Percentiles rank a stretch among this genome's conserved stretches.
Evolutionary conservation across 1,140 invertebrate species (phyloP).

Genomic region (Caerostris extrusa): DNA sequence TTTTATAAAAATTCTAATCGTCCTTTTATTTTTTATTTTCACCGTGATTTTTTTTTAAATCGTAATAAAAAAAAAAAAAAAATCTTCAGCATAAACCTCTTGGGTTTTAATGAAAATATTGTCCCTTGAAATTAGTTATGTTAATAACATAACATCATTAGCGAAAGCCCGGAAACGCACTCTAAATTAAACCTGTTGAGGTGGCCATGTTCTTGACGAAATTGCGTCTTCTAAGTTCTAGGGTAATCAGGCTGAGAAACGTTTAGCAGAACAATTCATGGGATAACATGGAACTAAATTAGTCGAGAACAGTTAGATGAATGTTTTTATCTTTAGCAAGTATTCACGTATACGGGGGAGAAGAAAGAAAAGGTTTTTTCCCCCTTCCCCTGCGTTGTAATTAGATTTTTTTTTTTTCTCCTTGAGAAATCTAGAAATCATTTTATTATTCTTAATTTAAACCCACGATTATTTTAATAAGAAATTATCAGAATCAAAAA

Average conservation of each 20-base stretch:
- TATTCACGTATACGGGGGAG: neutral
- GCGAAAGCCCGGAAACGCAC: neutral
- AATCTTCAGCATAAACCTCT: neutral
- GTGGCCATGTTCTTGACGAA: neutral
- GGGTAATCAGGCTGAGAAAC: neutral
- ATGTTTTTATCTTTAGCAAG: neutral
- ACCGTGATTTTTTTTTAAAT: too few species aligned
- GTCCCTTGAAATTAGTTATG: neutral
- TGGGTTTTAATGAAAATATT: neutral
- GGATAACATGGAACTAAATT: neutral
- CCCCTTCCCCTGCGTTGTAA: neutral
- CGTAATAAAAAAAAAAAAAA: neutral
- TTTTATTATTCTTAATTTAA: too few species aligned
- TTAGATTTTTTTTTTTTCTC: neutral
- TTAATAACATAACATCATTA: constrained; percentile 28
- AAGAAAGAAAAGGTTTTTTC: neutral
- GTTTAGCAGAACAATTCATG: neutral
- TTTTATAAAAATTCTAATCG: too few species aligned
- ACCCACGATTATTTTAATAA: too few species aligned
- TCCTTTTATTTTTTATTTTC: too few species aligned
- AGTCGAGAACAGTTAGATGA: neutral
- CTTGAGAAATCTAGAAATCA: too few species aligned
- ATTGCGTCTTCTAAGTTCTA: neutral
- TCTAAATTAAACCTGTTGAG: neutral
- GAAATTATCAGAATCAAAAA: too few species aligned